Evolutionary conservation across 1,140 invertebrate genomes (phyloP), one percentile per base, ranked within the genome.

Genomic region (Diorhabda carinulata): DNA sequence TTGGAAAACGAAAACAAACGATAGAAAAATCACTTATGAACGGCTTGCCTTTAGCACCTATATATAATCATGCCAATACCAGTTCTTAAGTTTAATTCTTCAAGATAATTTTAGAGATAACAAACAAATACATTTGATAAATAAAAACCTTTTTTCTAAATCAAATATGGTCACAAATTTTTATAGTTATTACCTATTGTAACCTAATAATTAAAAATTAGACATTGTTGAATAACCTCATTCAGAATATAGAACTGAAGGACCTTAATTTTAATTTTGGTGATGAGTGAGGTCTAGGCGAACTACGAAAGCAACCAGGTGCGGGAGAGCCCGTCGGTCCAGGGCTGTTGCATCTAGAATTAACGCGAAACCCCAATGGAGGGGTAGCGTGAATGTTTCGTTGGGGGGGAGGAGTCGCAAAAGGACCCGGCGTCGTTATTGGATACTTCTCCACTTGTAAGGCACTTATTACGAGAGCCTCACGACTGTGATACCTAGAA

Each of bases 371-470:
- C 65, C 77, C 76, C 69, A 78, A 75, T 47, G 80, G 79, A 10
- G 79, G 77, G 43, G 81, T 81, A 9, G 57, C 42, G 59, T 83
- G 84, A 68, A 84, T 82, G 60, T 86, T 84, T 67, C 85, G 82
- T 56, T 85, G 82, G 2, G 84, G 83, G 6, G 89, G 89, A 2
- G 89, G 89, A 73, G 89, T 88, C 40, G 87, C 84, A 63, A 74
- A 89, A 7, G 92, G 92, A 62, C 93, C 93, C 43, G 92, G 92
- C 62, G 92, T 93, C 59, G 90, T 91, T 69, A 95, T 89, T 68
- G 93, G 93, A 87, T 95, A 91, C 82, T 95, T 95, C 81, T 96
- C 94, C 65, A 96, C 93, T 86, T 96, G 92, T 62, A 96, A 85
- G 43, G 94, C 94, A 81, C 93, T 95, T 82, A 96, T 92, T 45